A percentile compares a stretch with the other conserved stretches of the same genome.
phyloP scores from a whole-genome alignment of 2,113 vertebrate species.

The Xiphophorus hellerii region DNA sequence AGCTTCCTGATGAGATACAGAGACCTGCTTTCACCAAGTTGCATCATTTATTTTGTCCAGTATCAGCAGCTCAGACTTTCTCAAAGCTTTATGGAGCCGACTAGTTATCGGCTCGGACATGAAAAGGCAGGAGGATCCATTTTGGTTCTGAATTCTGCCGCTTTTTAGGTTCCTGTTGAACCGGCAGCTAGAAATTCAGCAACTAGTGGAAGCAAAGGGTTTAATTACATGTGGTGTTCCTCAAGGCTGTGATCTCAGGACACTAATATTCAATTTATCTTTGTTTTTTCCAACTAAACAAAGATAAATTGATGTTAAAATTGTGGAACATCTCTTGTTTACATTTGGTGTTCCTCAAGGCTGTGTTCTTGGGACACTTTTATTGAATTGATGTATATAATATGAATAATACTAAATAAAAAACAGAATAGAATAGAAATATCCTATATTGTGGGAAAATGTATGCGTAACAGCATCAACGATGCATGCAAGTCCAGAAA shows the following conservation, averaged over 20 bases:
- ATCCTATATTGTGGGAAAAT: too few species aligned
- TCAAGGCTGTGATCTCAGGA: background rate
- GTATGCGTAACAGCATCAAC: too few species aligned
- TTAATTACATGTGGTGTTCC: background rate
- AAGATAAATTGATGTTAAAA: background rate
- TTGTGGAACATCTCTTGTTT: background rate
- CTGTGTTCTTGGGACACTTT: too few species aligned
- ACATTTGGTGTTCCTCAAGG: too few species aligned
- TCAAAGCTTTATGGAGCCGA: conserved; percentile 48
- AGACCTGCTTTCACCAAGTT: conserved; percentile 78
- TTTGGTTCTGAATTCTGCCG: background rate
- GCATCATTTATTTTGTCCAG: conserved; percentile 83
- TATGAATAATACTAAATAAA: too few species aligned
- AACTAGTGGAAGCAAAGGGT: background rate
- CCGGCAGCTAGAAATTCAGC: background rate
- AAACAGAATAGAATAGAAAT: too few species aligned
- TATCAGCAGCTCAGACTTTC: conserved; percentile 53
- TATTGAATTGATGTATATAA: too few species aligned
- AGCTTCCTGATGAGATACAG: conserved; percentile 62
- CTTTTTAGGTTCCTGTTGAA: background rate
- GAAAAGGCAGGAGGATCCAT: conserved; percentile 51
- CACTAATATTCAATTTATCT: background rate
- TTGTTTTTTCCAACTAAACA: too few species aligned
- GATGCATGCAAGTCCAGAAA: too few species aligned
- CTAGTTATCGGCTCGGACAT: conserved; percentile 61